These are phyloP conservation scores for Bicyclus anynana DNA, from an alignment of 1,140 invertebrate genomes.

Conservation along the genomic window DNA sequence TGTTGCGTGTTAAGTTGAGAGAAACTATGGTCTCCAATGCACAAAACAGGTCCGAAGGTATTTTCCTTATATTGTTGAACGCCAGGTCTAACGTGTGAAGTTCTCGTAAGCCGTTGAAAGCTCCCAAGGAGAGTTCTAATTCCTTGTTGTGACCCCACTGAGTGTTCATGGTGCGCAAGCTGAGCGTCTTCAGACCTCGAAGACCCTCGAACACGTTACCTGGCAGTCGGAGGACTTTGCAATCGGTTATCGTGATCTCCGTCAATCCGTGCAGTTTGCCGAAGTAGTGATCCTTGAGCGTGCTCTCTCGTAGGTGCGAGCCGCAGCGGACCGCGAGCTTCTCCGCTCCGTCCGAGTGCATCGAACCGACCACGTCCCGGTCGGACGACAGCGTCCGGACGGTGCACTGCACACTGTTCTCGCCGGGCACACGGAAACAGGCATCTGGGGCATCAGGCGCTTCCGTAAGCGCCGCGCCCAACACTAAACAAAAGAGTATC, in stretches of 20 bases:
- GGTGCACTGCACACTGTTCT: constrained; percentile 75
- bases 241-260: constrained; percentile 82
- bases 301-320: constrained; percentile 82
- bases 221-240: constrained; percentile 85
- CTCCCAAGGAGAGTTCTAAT: constrained; percentile 79
- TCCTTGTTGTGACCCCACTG: constrained; percentile 82
- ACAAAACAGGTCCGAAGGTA: constrained; percentile 86
- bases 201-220: constrained; percentile 84
- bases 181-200: constrained; percentile 82
- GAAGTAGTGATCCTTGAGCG: constrained; percentile 81
- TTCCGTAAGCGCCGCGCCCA: constrained; percentile 70
- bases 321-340: constrained; percentile 82
- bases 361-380: constrained; percentile 73
- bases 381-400: constrained; percentile 74
- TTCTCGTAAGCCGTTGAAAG: constrained; percentile 82
- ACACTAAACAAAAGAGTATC: constrained; percentile 73
- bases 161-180: constrained; percentile 82
- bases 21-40: constrained; percentile 83
- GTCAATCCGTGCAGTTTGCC: constrained; percentile 82
- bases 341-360: constrained; percentile 80
- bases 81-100: constrained; percentile 84
- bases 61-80: constrained; percentile 84
- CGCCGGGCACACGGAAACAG: constrained; percentile 81
- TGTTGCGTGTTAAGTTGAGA: constrained; percentile 87
- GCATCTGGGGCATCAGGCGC: constrained; percentile 62